Conservation (phyloP, 2,888 invertebrate species). For the Andrena fulva region DNA sequence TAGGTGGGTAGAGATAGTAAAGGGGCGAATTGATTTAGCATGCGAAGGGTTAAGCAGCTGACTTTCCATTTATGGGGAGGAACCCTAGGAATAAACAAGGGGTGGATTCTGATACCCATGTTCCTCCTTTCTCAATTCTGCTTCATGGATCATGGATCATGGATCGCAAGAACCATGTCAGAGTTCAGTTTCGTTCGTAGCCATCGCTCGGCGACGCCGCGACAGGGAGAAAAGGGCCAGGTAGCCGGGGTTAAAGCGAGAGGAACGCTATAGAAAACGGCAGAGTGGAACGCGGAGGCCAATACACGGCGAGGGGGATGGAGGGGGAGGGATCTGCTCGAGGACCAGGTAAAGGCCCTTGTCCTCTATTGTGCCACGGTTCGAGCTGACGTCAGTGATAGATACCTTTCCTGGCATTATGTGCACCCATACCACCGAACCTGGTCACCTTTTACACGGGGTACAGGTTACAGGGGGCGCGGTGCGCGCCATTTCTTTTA, state of each 20-base stretch:
- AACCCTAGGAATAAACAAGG: no score
- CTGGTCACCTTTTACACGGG: slow-evolving; percentile 48
- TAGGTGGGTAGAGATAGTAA: no score
- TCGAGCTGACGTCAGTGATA: slow-evolving; percentile 81
- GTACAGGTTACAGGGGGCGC: slow-evolving; percentile 52
- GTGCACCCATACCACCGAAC: slow-evolving; percentile 40
- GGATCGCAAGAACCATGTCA: no score
- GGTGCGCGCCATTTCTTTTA: slow-evolving; percentile 45
- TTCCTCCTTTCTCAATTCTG: background rate
- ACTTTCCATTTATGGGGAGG: no score
- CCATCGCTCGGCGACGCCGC: slow-evolving; percentile 31
- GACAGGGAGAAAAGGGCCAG: slow-evolving; percentile 31
- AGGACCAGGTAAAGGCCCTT: slow-evolving; percentile 75
- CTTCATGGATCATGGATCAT: no score
- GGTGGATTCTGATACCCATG: no score
- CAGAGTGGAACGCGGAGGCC: slow-evolving; percentile 59
- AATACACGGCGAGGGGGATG: slow-evolving; percentile 38
- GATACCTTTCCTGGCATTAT: slow-evolving; percentile 74
- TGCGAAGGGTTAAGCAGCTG: no score
- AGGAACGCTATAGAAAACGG: slow-evolving; percentile 64
- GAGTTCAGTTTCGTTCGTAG: slow-evolving; percentile 21
- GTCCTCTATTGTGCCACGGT: slow-evolving; percentile 79
- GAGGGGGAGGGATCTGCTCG: slow-evolving; percentile 41
- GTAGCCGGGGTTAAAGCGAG: slow-evolving; percentile 52
- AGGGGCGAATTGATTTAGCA: no score